Conservation (phyloP, 2,797 vertebrate species). For the Allobates femoralis region DNA sequence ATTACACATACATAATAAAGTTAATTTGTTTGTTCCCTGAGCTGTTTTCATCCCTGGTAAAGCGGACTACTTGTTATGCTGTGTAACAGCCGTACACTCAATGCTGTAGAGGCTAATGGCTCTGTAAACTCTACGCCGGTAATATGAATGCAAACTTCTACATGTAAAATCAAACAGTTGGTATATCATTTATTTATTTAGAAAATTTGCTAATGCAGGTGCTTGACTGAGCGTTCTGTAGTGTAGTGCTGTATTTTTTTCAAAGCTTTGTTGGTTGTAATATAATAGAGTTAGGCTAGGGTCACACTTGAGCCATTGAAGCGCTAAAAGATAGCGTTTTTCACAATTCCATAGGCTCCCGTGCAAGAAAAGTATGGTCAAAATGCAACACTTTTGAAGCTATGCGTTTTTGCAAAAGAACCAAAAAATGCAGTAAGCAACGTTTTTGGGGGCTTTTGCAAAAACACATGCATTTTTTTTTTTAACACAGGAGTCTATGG, state of each 20-base stretch:
- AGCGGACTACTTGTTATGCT: slow-evolving; percentile 11
- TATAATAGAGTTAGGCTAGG: neutral
- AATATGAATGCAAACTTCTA: neutral
- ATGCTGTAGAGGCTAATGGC: slow-evolving; percentile 6
- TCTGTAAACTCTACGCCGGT: neutral
- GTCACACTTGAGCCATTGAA: too few relatives aligned
- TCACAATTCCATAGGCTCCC: too few relatives aligned
- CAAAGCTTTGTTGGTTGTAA: neutral
- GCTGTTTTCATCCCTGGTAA: slow-evolving; percentile 19
- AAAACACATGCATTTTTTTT: too few relatives aligned
- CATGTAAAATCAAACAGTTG: neutral
- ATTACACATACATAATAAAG: slow-evolving; percentile 47
- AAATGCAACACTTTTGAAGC: too few relatives aligned
- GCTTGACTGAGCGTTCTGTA: neutral
- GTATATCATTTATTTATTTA: slow-evolving; percentile 11
- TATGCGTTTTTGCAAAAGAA: too few relatives aligned
- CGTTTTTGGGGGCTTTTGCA: too few relatives aligned
- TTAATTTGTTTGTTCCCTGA: slow-evolving; percentile 22
- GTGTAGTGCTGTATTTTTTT: neutral
- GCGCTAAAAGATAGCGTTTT: too few relatives aligned
- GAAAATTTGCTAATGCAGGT: slow-evolving; percentile 13
- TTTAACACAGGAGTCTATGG: too few relatives aligned
- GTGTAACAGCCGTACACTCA: neutral
- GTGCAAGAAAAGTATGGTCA: too few relatives aligned
- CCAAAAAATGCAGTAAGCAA: too few relatives aligned